Percentiles rank a stretch among this genome's conserved stretches.
These are phyloP conservation scores for Rhabdomys pumilio DNA, from an alignment of 2,797 vertebrate species.

Conservation along the genomic window DNA sequence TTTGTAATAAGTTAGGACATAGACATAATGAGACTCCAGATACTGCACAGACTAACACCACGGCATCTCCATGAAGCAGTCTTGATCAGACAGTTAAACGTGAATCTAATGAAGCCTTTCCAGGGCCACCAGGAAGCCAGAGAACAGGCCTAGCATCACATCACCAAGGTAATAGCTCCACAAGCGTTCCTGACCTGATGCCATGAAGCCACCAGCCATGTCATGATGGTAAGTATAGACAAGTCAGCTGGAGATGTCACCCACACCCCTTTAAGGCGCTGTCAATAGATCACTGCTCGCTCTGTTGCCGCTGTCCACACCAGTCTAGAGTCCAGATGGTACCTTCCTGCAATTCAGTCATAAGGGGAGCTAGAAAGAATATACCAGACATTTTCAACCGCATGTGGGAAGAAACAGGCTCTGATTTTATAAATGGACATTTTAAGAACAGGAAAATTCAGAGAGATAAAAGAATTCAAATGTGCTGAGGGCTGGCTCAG, in stretches of 20 bases:
- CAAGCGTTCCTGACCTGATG: neutral
- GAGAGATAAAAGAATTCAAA: neutral
- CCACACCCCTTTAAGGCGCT: neutral
- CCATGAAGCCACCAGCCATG: neutral
- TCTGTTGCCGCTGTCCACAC: fast-evolving
- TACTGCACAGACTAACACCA: neutral
- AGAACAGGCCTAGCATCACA: neutral
- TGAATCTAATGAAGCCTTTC: neutral
- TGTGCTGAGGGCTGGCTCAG: neutral
- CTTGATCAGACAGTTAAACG: neutral
- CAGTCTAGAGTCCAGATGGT: neutral
- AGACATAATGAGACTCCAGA: too few species aligned
- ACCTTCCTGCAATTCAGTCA: neutral
- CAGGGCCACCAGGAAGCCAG: neutral
- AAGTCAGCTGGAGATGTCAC: neutral
- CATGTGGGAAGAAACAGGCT: neutral
- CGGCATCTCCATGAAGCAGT: neutral
- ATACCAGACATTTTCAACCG: neutral
- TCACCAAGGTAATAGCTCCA: neutral
- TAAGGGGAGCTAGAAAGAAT: neutral
- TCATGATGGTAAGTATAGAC: neutral
- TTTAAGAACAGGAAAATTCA: neutral
- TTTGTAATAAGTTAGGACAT: too few species aligned
- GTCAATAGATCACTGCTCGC: neutral
- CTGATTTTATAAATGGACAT: neutral